Evolutionary conservation across 2,888 invertebrate species (phyloP).

Genomic region (Odiellus spinosus): DNA sequence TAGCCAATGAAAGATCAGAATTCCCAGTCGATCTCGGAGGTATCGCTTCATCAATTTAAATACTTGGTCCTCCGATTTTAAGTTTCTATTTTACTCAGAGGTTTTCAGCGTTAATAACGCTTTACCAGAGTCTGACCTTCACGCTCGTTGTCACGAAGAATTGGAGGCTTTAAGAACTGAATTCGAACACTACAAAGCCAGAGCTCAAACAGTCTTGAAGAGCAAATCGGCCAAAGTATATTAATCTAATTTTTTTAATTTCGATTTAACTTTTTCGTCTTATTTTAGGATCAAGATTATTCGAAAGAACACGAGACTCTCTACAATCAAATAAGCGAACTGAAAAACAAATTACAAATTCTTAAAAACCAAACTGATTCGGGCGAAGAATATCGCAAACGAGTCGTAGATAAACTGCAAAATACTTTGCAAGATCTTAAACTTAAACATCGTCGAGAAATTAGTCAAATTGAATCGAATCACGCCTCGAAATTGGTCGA

Average conservation of each 20-base stretch:
- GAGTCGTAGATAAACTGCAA: constrained; percentile 26
- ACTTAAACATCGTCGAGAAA: constrained; percentile 31
- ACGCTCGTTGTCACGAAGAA: constrained; percentile 47
- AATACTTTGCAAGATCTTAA: constrained; percentile 25
- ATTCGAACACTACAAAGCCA: constrained; percentile 46
- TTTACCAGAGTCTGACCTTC: constrained; percentile 22
- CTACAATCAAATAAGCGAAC: constrained; percentile 39
- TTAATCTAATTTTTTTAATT: not conserved
- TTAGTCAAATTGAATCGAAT: constrained; percentile 34
- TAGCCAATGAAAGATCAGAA: constrained; percentile 39
- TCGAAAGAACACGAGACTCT: constrained; percentile 21
- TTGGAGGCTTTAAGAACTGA: constrained; percentile 45
- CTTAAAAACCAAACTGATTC: constrained; percentile 45
- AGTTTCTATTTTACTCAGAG: not conserved
- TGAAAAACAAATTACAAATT: constrained; percentile 49
- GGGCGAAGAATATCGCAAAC: constrained; percentile 45
- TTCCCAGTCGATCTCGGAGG: constrained; percentile 44
- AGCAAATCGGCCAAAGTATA: constrained; percentile 28
- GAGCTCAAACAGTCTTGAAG: constrained; percentile 33
- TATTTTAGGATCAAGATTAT: constrained; percentile 10
- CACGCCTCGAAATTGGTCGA: constrained; percentile 38
- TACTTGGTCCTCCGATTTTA: not conserved
- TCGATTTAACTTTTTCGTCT: not conserved
- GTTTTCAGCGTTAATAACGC: not conserved
- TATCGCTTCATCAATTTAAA: constrained; percentile 19